Evolutionary conservation across 1,140 invertebrate genomes (phyloP).

Genomic region (Drosophila varians): DNA sequence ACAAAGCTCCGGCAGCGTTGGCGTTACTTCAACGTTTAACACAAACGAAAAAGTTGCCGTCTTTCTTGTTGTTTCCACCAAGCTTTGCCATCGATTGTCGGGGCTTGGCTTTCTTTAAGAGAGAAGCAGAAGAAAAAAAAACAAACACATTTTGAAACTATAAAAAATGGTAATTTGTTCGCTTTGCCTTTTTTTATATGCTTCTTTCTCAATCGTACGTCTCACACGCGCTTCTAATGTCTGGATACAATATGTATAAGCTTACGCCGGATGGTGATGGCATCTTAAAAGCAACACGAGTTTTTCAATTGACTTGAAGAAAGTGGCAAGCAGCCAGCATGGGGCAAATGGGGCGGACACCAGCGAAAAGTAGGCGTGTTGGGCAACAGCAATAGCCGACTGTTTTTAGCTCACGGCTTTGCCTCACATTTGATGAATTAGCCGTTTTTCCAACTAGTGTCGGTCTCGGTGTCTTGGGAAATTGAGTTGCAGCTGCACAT

Average conservation of each 20-base stretch:
- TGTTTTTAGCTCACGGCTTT: conserved; percentile 51
- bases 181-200: conserved; percentile 55
- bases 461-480: conserved; percentile 12
- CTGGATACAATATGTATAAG: conserved; percentile 50
- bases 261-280: conserved; percentile 57
- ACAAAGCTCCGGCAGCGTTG: conserved; percentile 66
- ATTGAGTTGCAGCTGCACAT: conserved; percentile 59
- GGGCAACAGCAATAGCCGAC: conserved; percentile 43
- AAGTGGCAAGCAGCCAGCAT: conserved; percentile 49
- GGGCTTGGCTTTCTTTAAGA: conserved; percentile 76
- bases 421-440: conserved; percentile 81
- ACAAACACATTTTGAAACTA: conserved; percentile 50
- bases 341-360: conserved; percentile 47
- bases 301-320: conserved; percentile 75
- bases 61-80: conserved; percentile 58
- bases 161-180: conserved; percentile 80
- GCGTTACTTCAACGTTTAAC: conserved; percentile 73
- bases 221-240: conserved; percentile 78
- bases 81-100: conserved; percentile 49
- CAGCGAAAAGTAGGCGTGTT: conserved; percentile 62
- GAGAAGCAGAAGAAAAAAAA: conserved; percentile 8
- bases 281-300: conserved; percentile 62
- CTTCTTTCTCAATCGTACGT: conserved; percentile 59
- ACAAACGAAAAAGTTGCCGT: conserved; percentile 53
- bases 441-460: conserved; percentile 36